phyloP scores from a whole-genome alignment of 2,797 vertebrate genomes.

The Trichosurus vulpecula region DNA sequence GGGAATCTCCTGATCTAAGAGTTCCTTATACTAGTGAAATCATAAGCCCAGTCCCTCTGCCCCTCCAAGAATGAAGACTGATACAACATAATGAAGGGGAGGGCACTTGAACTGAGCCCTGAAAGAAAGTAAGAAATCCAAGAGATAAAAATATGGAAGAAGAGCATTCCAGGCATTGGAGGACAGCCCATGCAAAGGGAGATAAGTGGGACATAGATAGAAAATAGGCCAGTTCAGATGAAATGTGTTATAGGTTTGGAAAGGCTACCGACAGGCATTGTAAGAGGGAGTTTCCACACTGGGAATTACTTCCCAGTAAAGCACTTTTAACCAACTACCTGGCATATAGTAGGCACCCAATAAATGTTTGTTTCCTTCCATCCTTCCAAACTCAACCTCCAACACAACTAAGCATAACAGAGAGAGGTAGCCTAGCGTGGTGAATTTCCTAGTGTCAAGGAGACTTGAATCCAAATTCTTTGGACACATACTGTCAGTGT shows the following conservation, averaged over 20 bases:
- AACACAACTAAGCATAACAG: not conserved
- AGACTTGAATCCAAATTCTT: not conserved
- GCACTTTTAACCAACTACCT: not conserved
- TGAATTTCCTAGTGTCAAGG: not conserved
- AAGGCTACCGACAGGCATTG: no score
- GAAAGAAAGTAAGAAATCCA: no score
- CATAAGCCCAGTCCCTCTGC: no score
- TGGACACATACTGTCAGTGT: not conserved
- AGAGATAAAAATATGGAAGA: not conserved
- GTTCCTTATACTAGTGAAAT: not conserved
- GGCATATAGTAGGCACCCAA: not conserved
- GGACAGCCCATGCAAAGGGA: not conserved
- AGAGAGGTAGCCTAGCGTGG: no score
- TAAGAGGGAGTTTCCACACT: not conserved
- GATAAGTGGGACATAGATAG: not conserved
- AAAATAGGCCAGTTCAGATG: not conserved
- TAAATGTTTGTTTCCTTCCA: slow-evolving; percentile 8
- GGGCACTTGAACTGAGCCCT: no score
- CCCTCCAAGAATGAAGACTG: no score
- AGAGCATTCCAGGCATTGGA: not conserved
- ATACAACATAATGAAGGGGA: no score
- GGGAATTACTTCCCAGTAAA: not conserved
- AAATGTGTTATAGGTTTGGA: not conserved
- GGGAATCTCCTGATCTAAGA: not conserved
- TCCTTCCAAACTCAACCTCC: not conserved